Evolutionary conservation across 2,797 vertebrate genomes (phyloP), one percentile per base, ranked within the genome.

Genomic region (Zalophus californianus): DNA sequence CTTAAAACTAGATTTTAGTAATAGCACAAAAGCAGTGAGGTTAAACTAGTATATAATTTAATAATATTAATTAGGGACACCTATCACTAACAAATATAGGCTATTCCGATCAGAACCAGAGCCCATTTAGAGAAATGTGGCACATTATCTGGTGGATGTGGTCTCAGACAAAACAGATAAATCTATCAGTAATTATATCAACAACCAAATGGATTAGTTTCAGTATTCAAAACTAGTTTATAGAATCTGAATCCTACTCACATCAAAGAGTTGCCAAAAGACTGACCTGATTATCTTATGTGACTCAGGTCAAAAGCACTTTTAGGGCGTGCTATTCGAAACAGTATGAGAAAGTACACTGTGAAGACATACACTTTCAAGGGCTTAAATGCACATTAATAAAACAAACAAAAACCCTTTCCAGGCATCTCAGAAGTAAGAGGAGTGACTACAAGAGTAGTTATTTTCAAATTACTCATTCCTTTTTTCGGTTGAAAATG

Each of bases 1-100:
- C 12, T 54, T 93, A 96, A 95, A 97, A 89, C 50, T 92, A 29
- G 32, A 80, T 75, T 94, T 93, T 75, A 95, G 25, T 84, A 96
- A 87, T 11, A 96, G 85, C 66, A 94, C 52, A 95, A 94, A 93
- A 79, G 85, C 66, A 86, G 44, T 75, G 16, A 97, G 70, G 38
- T 86, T 87, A 87, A 96, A 86, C 4, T 64, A 25, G 14, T 72
- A 8, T 58, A 50, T 89, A 94, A 94, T 56, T 96, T 75, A 62
- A 64, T 83, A 93, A 64, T 77, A 82, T 66, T 64, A 90, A 80
- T 64, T 84, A 96, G 62, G 48, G 56, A 85, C 35, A 72, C 12
- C 44, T 90, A 62, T 84, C 83, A 94, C 44, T 97, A 86, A 44
- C 25, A 86, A 88, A 95, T 52, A 78, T 23, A 93, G 52, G 27